Evolutionary conservation across 2,113 vertebrate genomes (phyloP).

Genomic region (Anser brachyrhynchus): DNA sequence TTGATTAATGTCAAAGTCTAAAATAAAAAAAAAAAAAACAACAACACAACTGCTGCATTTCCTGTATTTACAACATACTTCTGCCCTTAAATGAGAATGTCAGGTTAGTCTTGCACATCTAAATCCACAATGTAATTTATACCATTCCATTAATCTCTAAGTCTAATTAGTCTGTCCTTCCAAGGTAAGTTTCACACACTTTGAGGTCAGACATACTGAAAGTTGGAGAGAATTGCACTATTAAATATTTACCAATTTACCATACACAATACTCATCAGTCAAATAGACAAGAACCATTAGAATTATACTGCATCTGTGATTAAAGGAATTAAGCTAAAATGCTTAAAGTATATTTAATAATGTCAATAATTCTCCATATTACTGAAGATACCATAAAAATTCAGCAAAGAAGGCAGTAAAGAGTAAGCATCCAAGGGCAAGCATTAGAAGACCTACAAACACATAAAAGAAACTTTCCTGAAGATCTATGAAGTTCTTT

Average conservation of each 20-base stretch:
- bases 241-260: not conserved
- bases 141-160: not conserved
- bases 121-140: not conserved
- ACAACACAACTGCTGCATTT: not conserved
- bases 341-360: not conserved
- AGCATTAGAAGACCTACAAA: not conserved
- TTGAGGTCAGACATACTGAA: not conserved
- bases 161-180: not conserved
- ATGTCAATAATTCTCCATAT: not conserved
- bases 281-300: not conserved
- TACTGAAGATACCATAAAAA: not conserved
- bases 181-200: not conserved
- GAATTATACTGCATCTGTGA: not conserved
- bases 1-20: fast-evolving
- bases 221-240: not conserved
- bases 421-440: not conserved
- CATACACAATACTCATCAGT: not conserved
- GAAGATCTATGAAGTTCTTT: not conserved
- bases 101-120: not conserved
- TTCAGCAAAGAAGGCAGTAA: not conserved
- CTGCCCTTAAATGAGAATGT: not conserved
- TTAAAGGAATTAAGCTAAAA: not conserved
- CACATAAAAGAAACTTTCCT: not conserved
- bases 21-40: not conserved
- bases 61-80: not conserved